phyloP scores from a whole-genome alignment of 1,140 invertebrate genomes.

The Zaprionus ornatus region DNA sequence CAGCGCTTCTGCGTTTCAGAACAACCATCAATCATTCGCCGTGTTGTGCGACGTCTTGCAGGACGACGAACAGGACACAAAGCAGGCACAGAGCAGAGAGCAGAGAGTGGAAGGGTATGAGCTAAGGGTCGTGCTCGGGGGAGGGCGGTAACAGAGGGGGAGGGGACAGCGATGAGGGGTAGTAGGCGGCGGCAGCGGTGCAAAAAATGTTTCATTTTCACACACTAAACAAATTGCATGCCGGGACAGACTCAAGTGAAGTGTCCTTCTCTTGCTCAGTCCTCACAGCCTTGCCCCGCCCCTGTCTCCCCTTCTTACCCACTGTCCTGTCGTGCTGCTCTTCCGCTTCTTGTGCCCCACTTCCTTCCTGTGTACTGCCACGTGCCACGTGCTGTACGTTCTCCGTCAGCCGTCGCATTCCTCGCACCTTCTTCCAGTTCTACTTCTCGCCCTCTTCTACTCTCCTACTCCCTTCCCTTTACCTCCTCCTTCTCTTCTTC shows the following conservation, averaged over 20 bases:
- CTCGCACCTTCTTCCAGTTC: neutral
- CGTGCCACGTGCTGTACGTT: constrained; percentile 22
- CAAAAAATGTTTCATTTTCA: constrained; percentile 79
- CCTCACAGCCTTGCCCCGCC: neutral
- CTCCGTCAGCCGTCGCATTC: constrained; percentile 37
- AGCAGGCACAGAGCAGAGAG: constrained; percentile 24
- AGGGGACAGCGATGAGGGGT: neutral
- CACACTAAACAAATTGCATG: constrained; percentile 81
- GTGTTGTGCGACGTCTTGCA: constrained; percentile 74
- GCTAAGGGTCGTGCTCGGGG: neutral
- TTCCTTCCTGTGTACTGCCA: constrained; percentile 15
- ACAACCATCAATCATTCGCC: constrained; percentile 81
- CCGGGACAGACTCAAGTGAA: constrained; percentile 56
- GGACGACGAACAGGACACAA: constrained; percentile 33
- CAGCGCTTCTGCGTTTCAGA: constrained; percentile 67
- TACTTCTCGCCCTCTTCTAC: neutral
- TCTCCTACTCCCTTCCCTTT: neutral
- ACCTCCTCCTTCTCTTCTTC: neutral
- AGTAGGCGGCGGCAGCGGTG: constrained; percentile 26
- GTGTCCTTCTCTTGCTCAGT: constrained; percentile 23
- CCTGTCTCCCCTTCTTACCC: constrained; percentile 1
- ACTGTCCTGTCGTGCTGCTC: neutral
- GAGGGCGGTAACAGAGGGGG: too few relatives aligned
- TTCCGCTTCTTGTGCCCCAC: neutral
- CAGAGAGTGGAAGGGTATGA: neutral